Evolutionary conservation across 2,888 invertebrate genomes (phyloP).

Genomic region (Oligia strigilis): DNA sequence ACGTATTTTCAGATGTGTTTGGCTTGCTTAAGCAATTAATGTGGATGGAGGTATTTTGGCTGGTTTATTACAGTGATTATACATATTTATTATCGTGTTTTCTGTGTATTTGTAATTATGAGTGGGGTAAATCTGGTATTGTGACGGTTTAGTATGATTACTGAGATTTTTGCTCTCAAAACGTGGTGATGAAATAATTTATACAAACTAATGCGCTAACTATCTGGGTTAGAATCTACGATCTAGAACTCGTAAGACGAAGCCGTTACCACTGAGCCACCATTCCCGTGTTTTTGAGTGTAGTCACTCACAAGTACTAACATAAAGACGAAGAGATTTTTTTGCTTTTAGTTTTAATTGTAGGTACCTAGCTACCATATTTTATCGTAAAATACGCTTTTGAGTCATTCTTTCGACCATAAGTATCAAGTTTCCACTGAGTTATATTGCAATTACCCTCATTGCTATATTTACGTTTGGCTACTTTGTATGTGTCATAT

Average conservation of each 20-base stretch:
- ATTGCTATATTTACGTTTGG: no score
- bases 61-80: constrained; percentile 30
- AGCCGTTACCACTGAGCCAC: no score
- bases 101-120: neutral
- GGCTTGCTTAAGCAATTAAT: constrained; percentile 67
- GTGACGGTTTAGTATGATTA: neutral
- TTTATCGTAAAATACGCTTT: neutral
- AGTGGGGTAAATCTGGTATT: neutral
- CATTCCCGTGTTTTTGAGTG: neutral
- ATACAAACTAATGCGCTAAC: no score
- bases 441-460: neutral
- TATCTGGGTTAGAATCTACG: no score
- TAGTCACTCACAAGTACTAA: neutral
- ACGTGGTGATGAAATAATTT: no score
- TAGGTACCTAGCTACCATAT: neutral
- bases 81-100: constrained; percentile 1
- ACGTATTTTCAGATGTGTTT: constrained; percentile 74
- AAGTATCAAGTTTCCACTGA: no score
- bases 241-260: no score
- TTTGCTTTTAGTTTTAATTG: neutral
- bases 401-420: neutral
- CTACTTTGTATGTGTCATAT: no score
- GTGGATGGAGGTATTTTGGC: constrained; percentile 46
- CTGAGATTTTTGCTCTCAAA: no score
- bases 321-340: neutral